Conservation (phyloP, 2,113 vertebrate species). For the Globicephala melas region DNA sequence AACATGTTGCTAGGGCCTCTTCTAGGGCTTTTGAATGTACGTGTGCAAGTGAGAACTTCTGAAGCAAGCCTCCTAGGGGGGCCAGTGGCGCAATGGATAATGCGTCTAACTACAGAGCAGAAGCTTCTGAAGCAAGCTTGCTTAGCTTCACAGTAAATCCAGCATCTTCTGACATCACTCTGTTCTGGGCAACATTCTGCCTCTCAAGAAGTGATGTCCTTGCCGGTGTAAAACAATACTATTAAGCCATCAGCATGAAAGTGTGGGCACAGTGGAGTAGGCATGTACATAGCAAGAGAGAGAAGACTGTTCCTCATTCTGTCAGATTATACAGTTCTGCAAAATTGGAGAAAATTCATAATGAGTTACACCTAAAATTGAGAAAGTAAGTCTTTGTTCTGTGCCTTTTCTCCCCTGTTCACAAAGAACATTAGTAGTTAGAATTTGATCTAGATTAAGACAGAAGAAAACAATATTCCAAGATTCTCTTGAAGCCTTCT, state of each 20-base stretch:
- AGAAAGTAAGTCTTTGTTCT: not conserved
- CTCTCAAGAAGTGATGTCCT: not conserved
- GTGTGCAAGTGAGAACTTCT: not conserved
- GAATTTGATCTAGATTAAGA: not conserved
- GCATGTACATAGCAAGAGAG: not conserved
- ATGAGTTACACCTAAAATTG: not conserved
- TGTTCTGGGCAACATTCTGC: not conserved
- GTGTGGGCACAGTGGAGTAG: too few species aligned
- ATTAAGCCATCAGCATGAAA: not conserved
- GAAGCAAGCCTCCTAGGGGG: too few species aligned
- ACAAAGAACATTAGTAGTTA: not conserved
- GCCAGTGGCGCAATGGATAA: too few species aligned
- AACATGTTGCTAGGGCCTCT: not conserved
- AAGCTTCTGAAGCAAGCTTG: not conserved
- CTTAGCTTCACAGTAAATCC: not conserved
- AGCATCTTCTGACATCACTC: not conserved
- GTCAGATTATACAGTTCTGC: not conserved
- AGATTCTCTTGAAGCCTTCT: not conserved
- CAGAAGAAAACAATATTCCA: not conserved
- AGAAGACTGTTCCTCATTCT: not conserved
- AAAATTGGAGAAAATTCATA: not conserved
- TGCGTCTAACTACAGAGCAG: too few species aligned
- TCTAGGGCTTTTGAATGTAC: not conserved
- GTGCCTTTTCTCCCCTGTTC: not conserved
- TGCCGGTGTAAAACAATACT: not conserved